Conservation (phyloP, 1,140 invertebrate species). For the fruit fly (Drosophila melanogaster) region Release_6_plus_ISO1_MT NT_033777.3:11328001-11328500, state of each 20-base stretch:
- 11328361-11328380: conserved; percentile 47
- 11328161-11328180: conserved; percentile 61
- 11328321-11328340: conserved; percentile 73
- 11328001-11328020: conserved; percentile 59
- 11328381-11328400: conserved; percentile 58
- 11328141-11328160: conserved; percentile 77
- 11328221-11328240: conserved; percentile 46
- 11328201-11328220: conserved; percentile 49
- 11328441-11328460: conserved; percentile 84
- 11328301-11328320: conserved; percentile 8
- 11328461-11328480: conserved; percentile 84
- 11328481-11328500: conserved; percentile 63
- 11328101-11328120: conserved; percentile 58
- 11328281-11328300: conserved; percentile 3
- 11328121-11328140: conserved; percentile 69
- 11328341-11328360: conserved; percentile 53
- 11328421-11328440: conserved; percentile 82
- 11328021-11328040: conserved; percentile 26
- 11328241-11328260: conserved; percentile 10
- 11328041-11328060: conserved; percentile 23
- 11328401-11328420: conserved; percentile 79
- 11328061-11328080: conserved; percentile 57
- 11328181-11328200: conserved; percentile 47
- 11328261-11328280: conserved; percentile 50
- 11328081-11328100: conserved; percentile 62